Conservation (phyloP, 2,797 vertebrate genomes). For the Lepus oiostolus region DNA sequence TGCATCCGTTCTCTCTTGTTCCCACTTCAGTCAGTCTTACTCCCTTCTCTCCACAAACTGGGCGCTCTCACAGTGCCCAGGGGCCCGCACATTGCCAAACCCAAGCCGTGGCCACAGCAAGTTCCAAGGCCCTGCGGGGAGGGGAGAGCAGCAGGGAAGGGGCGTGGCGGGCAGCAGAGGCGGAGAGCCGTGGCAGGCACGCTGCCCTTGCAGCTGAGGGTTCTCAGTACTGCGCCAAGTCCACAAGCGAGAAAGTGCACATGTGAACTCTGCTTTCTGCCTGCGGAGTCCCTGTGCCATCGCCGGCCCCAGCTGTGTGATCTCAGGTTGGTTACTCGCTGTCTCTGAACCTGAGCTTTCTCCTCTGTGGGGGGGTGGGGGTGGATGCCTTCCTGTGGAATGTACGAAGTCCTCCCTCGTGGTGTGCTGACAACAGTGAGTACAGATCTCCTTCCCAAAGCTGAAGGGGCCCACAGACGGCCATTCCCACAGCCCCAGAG, state of each 20-base stretch:
- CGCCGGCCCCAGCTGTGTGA: neutral
- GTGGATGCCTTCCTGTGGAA: neutral
- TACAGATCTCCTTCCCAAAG: neutral
- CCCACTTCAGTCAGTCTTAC: neutral
- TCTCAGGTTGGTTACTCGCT: neutral
- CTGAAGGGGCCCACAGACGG: neutral
- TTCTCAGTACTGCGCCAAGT: too few relatives aligned
- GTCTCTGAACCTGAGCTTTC: neutral
- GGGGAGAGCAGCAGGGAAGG: neutral
- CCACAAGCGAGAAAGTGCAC: neutral
- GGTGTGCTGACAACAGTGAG: neutral
- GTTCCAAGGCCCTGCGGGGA: neutral
- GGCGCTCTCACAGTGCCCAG: neutral
- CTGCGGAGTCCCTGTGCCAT: neutral
- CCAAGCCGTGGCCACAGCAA: neutral
- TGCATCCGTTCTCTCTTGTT: neutral
- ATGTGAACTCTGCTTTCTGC: conserved; percentile 1
- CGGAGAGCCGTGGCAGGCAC: too few relatives aligned
- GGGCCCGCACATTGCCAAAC: neutral
- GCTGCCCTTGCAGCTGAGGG: too few relatives aligned
- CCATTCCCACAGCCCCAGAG: neutral
- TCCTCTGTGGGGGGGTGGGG: neutral
- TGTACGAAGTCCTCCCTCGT: neutral
- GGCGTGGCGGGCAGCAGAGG: fast-evolving
- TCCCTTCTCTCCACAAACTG: neutral